Conservation (phyloP, 2,113 vertebrate species). For the Stegostoma tigrinum region DNA sequence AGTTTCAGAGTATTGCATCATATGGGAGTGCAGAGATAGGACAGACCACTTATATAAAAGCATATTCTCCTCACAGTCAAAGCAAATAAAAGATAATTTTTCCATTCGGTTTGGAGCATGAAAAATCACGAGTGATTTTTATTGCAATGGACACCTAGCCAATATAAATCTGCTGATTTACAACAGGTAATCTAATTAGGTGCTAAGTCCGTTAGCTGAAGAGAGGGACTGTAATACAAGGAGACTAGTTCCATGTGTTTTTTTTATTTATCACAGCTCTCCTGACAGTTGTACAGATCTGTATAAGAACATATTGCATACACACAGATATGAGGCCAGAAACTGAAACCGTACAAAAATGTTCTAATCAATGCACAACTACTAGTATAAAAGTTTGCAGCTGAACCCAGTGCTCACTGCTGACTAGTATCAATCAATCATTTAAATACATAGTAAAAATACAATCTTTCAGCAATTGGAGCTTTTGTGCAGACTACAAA, state of each 20-base stretch:
- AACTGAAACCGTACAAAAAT: conserved; percentile 83
- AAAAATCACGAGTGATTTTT: background rate
- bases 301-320: conserved; percentile 99
- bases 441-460: conserved; percentile 99
- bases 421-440: conserved; percentile 74
- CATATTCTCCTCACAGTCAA: background rate
- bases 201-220: background rate
- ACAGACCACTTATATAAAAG: background rate
- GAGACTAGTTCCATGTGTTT: conserved; percentile 96
- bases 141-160: background rate
- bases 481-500: conserved; percentile 80
- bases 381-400: conserved; percentile 90
- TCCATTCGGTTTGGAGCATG: background rate
- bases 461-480: conserved; percentile 86
- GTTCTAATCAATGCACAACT: conserved; percentile 96
- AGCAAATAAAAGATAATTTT: background rate
- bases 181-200: background rate
- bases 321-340: conserved; percentile 84
- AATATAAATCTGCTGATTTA: background rate
- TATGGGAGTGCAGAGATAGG: background rate
- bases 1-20: background rate
- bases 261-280: conserved; percentile 99
- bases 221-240: conserved; percentile 59
- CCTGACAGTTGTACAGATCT: conserved; percentile 87
- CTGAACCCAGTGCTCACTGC: conserved; percentile 69